Conservation (phyloP, 2,888 invertebrate species). For the Papilio protenor region DNA sequence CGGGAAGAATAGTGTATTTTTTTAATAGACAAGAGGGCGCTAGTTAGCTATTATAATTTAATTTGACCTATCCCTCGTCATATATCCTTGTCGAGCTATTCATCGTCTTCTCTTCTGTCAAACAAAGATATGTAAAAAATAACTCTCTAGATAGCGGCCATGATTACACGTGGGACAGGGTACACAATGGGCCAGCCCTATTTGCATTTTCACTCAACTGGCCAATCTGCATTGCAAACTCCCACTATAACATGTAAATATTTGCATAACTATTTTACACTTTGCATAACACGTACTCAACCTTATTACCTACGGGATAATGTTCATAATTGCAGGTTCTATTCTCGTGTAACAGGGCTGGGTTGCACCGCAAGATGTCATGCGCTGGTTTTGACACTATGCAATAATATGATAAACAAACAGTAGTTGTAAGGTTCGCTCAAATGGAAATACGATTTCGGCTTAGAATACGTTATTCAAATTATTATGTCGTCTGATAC, state of each 20-base stretch:
- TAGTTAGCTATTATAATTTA: no score
- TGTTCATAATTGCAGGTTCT: constrained; percentile 7
- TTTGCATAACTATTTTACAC: constrained; percentile 50
- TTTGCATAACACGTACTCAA: constrained; percentile 28
- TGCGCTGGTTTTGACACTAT: constrained; percentile 66
- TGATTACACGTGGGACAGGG: constrained; percentile 53
- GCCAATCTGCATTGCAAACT: constrained; percentile 79
- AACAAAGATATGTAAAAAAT: neutral
- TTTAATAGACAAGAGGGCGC: no score
- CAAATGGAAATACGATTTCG: constrained; percentile 30
- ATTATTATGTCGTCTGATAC: constrained; percentile 19
- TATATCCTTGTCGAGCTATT: no score
- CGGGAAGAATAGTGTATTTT: no score
- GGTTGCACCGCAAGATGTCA: constrained; percentile 58
- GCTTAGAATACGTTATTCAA: constrained; percentile 18
- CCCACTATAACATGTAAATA: constrained; percentile 65
- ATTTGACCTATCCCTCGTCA: no score
- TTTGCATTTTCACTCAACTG: constrained; percentile 77
- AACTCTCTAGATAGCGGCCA: constrained; percentile 36
- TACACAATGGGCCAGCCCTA: constrained; percentile 60
- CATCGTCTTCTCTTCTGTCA: neutral
- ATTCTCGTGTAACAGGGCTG: constrained; percentile 8
- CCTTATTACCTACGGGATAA: constrained; percentile 44
- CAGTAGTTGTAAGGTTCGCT: constrained; percentile 60
- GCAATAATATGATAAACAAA: constrained; percentile 61